Conservation (phyloP, 2,797 vertebrate genomes). For the Chrysocyon brachyurus region DNA sequence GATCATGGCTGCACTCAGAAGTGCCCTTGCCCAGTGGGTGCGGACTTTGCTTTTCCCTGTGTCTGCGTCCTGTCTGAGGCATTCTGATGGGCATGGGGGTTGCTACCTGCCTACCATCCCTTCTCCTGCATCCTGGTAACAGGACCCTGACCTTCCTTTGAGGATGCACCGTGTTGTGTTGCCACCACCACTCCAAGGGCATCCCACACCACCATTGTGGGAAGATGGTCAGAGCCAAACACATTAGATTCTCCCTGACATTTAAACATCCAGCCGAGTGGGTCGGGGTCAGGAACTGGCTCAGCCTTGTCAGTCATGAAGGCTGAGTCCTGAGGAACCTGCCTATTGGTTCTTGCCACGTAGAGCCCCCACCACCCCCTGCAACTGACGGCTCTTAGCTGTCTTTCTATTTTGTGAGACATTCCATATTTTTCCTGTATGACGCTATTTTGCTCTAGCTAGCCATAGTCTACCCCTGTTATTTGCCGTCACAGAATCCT, state of each 20-base stretch:
- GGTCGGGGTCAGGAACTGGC: neutral
- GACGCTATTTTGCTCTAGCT: neutral
- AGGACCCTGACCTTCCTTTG: neutral
- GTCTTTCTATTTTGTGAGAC: neutral
- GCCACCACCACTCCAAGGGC: neutral
- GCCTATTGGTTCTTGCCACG: accelerated
- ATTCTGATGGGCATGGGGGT: accelerated
- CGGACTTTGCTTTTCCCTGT: neutral
- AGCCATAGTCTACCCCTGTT: neutral
- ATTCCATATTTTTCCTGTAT: accelerated
- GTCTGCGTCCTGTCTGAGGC: neutral
- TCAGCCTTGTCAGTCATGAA: neutral
- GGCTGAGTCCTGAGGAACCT: neutral
- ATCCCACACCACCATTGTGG: accelerated
- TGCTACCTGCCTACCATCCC: neutral
- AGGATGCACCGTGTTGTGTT: neutral
- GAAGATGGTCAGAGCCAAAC: neutral
- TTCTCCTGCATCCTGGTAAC: neutral
- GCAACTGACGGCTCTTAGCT: accelerated
- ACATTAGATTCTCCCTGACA: neutral
- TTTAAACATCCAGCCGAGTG: neutral
- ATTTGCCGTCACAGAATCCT: neutral
- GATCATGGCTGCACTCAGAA: accelerated
- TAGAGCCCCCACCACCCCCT: no score
- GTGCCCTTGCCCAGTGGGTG: neutral